Percentiles rank a stretch among this genome's conserved stretches.
Evolutionary conservation across 2,888 invertebrate species (phyloP).

Genomic region (Pseudococcus longispinus): DNA sequence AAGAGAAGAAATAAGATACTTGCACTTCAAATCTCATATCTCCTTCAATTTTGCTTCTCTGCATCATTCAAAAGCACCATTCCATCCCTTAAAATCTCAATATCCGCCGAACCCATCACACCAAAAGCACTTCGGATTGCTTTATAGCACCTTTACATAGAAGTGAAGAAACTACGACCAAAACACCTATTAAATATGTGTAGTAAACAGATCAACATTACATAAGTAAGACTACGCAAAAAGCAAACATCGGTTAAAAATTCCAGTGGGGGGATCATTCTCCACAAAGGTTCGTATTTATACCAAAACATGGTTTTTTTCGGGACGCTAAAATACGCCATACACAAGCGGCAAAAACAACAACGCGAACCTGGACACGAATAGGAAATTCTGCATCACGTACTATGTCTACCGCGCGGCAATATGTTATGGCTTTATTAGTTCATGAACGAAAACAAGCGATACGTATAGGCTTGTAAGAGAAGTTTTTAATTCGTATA

Average conservation of each 20-base stretch:
- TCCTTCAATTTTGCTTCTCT: no score
- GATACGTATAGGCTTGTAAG: constrained; percentile 45
- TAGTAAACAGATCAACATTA: not conserved
- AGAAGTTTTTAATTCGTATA: constrained; percentile 48
- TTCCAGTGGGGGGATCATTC: not conserved
- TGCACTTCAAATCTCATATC: no score
- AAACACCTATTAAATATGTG: not conserved
- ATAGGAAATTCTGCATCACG: constrained; percentile 28
- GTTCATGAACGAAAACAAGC: constrained; percentile 43
- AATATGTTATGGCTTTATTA: constrained; percentile 34
- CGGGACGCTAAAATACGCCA: constrained; percentile 3
- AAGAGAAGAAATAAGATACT: no score
- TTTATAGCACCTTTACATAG: not conserved
- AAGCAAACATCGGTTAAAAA: not conserved
- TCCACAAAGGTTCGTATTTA: not conserved
- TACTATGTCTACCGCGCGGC: constrained; percentile 29
- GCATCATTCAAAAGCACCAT: not conserved
- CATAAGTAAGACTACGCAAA: not conserved
- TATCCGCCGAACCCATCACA: not conserved
- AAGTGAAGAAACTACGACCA: not conserved
- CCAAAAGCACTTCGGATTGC: not conserved
- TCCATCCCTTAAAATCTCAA: not conserved
- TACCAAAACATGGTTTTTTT: not conserved
- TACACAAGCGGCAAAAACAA: constrained; percentile 31
- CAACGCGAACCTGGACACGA: constrained; percentile 28